Base-by-base conservation (phyloP, 2,797 vertebrate genomes). In the Leuciscus waleckii region DNA sequence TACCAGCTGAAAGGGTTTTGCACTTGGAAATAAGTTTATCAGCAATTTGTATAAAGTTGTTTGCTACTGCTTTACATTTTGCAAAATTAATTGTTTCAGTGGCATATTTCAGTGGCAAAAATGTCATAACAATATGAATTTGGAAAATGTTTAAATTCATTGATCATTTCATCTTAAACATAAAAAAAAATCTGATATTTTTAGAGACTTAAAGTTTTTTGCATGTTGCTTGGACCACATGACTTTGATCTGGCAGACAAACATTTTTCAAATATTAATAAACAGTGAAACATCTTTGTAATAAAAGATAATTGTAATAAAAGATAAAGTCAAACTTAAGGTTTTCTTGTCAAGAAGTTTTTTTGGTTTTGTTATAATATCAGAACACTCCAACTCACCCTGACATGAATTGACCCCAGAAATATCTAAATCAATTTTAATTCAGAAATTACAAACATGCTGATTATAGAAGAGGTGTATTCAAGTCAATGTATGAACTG, bases 11-110 rank as follows among this genome's bases (percentile, higher is more conserved):
- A 32, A 67, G n/a, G 58, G 26, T 46, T 82, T 73, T 73, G n/a
- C 71, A 68, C 41, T 63, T 41, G 46, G 11, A 76, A 68, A 83
- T 77, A 68, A 3, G 16, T 67, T 83, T 14, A 49, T 75, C 14
- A 37, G 41, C 1, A 9, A 9, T 79, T 67, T 9, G 26, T 7
- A 29, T 23, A 54, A 2, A 26, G 21, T 29, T 78, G 8, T 41
- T 61, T 63, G 37, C 16, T 58, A 46, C 21, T n/a, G 26, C 67
- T 80, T 79, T 19, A 58, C 26, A 29, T 29, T 37, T 69, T 56
- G 46, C 49, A 0, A 71, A 39, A 71, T 21, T 1, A 61, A 43
- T 46, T 73, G 19, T 21, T 13, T 35, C 2, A 75, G 7, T 23
- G 5, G 19, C 10, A 37, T n/a, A 73, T 8, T 13, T 75, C 17